Base-by-base conservation (phyloP, 2,113 vertebrate species). In the Callocephalon fimbriatum region DNA sequence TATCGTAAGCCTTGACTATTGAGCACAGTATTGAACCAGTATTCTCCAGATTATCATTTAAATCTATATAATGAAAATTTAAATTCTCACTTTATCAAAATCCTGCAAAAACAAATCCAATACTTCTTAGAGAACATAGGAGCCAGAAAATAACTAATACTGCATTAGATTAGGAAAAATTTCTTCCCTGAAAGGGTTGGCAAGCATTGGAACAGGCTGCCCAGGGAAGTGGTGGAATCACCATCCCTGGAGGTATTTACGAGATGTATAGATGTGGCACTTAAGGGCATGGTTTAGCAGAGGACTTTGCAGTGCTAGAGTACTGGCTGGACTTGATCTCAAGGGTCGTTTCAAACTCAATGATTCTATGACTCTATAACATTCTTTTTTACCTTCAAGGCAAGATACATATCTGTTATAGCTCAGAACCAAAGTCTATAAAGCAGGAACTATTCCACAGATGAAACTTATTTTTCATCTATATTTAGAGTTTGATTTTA, bases 1-100 rank as follows among this genome's bases (percentile, higher is more conserved):
- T 94, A 86, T 90, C 67, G 77, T 76, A 94, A 90, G 35, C 29
- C 67, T 80, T 90, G 31, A 58, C 80, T 83, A 32, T 45, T 66
- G 53, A 93, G 48, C 37, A 50, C 5, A 3, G 42, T 42, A 86
- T 70, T 96, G 93, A 92, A 76, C 58, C 58, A 19, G 22, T 58
- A 75, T 75, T 90, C 77, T 94, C 48, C 65, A 44, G 26, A 87
- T 91, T 65, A 75, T 80, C 26, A 66, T 58, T 90, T 66, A 76
- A 83, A 68, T 50, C 71, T 86, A 70, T 73, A 62, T 7, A 66
- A 82, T 94, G 68, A 86, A 87, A 88, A 94, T 45, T 42, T 19
- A 65, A 91, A 56, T 31, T 79, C 70, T 82, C 81, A 87, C 16
- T 73, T 92, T 78, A 35, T 58, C 7, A 87, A 82, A 91, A 82